Conservation (phyloP, 2,888 invertebrate species). For the Ametastegia equiseti region DNA sequence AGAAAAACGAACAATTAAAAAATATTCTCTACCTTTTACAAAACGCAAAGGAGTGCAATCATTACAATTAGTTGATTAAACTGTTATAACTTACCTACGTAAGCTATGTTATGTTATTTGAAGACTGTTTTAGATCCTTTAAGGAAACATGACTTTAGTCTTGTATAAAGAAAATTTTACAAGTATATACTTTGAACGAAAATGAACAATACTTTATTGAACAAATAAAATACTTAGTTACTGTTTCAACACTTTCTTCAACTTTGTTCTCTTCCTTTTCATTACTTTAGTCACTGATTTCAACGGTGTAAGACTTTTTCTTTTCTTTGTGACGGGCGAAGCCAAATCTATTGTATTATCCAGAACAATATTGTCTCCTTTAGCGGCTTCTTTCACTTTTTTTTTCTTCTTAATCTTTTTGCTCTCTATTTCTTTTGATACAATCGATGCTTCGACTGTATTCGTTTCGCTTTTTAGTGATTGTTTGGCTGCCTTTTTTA, state of each 20-base stretch:
- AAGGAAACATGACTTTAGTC: slow-evolving; percentile 6
- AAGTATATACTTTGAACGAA: background rate
- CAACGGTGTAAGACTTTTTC: slow-evolving; percentile 3
- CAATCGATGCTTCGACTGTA: background rate
- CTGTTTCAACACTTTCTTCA: slow-evolving; percentile 20
- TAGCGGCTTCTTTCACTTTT: background rate
- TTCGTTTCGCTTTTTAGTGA: background rate
- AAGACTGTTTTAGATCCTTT: slow-evolving; percentile 29
- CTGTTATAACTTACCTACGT: slow-evolving; percentile 21
- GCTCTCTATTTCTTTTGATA: background rate
- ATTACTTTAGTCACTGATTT: slow-evolving; percentile 18
- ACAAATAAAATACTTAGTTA: slow-evolving; percentile 1
- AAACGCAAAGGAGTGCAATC: too few relatives aligned
- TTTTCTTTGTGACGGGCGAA: background rate
- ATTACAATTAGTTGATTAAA: too few relatives aligned
- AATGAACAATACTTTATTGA: slow-evolving; percentile 1
- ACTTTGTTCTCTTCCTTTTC: slow-evolving; percentile 23
- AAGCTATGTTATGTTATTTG: slow-evolving; percentile 1
- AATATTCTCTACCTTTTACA: too few relatives aligned
- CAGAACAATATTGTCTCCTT: background rate
- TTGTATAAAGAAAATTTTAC: background rate
- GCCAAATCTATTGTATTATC: slow-evolving; percentile 6
- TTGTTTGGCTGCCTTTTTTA: too few relatives aligned
- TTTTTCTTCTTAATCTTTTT: slow-evolving; percentile 21
- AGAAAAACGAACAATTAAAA: background rate